Evolutionary conservation across 2,797 vertebrate species (phyloP).

Genomic region (Diglossa cyanea): DNA sequence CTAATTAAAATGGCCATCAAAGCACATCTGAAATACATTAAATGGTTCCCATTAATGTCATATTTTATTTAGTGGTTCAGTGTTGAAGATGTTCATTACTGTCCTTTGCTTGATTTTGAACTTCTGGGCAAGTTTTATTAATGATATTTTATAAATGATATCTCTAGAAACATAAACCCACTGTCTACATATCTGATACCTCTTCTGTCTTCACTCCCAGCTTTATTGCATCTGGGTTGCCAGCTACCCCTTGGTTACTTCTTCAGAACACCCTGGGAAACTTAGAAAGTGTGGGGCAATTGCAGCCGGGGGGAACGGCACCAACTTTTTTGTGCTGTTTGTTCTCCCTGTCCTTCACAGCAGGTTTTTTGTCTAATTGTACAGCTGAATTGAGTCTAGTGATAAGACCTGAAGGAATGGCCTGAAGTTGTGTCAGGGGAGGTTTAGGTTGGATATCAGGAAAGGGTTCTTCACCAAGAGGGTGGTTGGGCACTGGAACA

Average conservation of each 20-base stretch:
- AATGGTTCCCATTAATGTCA: constrained; percentile 67
- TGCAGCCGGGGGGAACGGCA: background rate
- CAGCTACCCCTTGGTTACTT: background rate
- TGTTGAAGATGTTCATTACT: constrained; percentile 56
- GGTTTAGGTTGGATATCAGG: background rate
- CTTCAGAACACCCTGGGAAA: background rate
- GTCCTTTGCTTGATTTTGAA: constrained; percentile 29
- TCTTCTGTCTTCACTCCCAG: background rate
- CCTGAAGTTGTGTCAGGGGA: background rate
- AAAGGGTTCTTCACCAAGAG: background rate
- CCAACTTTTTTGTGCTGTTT: background rate
- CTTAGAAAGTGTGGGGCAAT: background rate
- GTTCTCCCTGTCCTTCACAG: background rate
- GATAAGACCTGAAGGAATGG: background rate
- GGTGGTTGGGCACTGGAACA: rapidly evolving
- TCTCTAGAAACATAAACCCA: constrained; percentile 15
- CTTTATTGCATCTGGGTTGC: background rate
- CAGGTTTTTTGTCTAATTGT: background rate
- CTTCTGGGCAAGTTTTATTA: constrained; percentile 35
- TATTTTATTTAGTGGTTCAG: constrained; percentile 64
- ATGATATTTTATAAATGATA: constrained; percentile 5
- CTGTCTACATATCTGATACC: background rate
- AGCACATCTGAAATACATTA: constrained; percentile 53
- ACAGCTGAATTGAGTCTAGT: background rate
- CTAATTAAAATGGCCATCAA: constrained; percentile 75